Percentiles rank a stretch among this genome's conserved stretches.
Evolutionary conservation across 23 tunicate species (phyloP).

Genomic region (Halocynthia aurantium): DNA sequence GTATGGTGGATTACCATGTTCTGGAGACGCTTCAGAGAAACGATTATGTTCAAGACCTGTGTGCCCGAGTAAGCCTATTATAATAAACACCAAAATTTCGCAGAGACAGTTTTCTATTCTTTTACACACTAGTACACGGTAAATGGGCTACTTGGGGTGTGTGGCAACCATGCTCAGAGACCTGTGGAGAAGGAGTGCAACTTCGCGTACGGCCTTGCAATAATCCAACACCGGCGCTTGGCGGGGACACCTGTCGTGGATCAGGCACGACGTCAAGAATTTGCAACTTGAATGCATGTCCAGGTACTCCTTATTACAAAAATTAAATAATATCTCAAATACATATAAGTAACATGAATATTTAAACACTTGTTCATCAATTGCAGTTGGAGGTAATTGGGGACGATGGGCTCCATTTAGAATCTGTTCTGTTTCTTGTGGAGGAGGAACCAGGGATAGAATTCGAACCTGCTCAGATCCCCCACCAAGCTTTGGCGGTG

Average conservation of each 20-base stretch:
- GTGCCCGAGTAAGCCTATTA: constrained; percentile 53
- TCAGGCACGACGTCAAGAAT: constrained; percentile 41
- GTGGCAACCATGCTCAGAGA: constrained; percentile 78
- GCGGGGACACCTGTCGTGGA: constrained; percentile 68
- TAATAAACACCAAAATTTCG: neutral
- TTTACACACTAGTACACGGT: constrained; percentile 40
- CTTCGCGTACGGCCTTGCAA: constrained; percentile 52
- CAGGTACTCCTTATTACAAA: constrained; percentile 39
- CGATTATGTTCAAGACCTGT: constrained; percentile 26
- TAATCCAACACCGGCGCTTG: constrained; percentile 74
- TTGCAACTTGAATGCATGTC: constrained; percentile 54
- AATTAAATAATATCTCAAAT: too few species aligned
- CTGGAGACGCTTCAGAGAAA: constrained; percentile 50
- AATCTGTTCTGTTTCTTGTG: constrained; percentile 85
- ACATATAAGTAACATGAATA: too few species aligned
- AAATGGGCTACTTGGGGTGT: constrained; percentile 79
- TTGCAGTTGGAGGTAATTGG: constrained; percentile 81
- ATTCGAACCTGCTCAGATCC: constrained; percentile 76
- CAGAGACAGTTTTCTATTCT: neutral
- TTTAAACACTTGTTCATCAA: too few species aligned
- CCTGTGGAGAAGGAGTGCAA: constrained; percentile 80
- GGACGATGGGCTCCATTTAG: constrained; percentile 73
- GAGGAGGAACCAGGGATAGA: constrained; percentile 72
- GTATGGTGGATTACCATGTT: constrained; percentile 70
- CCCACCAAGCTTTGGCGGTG: constrained; percentile 68